Base-by-base conservation (phyloP, 2,888 invertebrate genomes). In the Cheiracanthium punctorium region DNA sequence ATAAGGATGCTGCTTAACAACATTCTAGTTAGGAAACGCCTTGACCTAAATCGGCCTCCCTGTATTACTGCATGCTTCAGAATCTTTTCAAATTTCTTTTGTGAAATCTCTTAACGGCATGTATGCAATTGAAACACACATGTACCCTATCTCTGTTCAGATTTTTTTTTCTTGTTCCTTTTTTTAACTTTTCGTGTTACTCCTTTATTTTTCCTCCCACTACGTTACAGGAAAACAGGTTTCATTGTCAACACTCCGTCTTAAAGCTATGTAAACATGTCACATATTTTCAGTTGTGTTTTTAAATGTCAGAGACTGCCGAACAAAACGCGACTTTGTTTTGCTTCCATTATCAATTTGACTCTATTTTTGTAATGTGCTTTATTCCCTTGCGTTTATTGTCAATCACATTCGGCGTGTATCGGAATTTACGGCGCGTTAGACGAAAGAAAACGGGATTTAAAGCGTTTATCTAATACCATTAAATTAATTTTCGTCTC, bases 31-130 rank as follows among this genome's bases (percentile, higher is more conserved):
- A 73, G 41, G 41, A 72, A 72, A 82, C 76, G 76, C 82, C 82
- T 82, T 82, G 82, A 82, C 82, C 82, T 37, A 82, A 77, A 82
- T 82, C 82, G 69, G 37, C 71, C 64, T 76, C 41, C 82, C 71
- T 5, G 76, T 52, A 24, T 32, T 32, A 73, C 72, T 48, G 71
- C 82, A 77, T 82, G 65, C 82, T 77, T 82, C 77, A 67, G 65
- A 77, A 77, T 77, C 77, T 37, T 82, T 77, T 76, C 37, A 58
- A 52, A 82, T 77, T 77, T 82, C 77, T 77, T 82, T 82, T 71
- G 41, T 74, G 52, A 74, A 81, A 58, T 73, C 67, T 24, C 75
- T 74, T 74, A 75, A 70, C 24, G 28, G n/a, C 37, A 37, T 48
- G 37, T 58, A 33, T 69, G 29, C 67, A 67, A 74, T 73, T 74